A percentile compares a stretch with the other conserved stretches of the same genome.
Conservation (phyloP, 2,113 vertebrate genomes). For the Ceyx melanurus region DNA sequence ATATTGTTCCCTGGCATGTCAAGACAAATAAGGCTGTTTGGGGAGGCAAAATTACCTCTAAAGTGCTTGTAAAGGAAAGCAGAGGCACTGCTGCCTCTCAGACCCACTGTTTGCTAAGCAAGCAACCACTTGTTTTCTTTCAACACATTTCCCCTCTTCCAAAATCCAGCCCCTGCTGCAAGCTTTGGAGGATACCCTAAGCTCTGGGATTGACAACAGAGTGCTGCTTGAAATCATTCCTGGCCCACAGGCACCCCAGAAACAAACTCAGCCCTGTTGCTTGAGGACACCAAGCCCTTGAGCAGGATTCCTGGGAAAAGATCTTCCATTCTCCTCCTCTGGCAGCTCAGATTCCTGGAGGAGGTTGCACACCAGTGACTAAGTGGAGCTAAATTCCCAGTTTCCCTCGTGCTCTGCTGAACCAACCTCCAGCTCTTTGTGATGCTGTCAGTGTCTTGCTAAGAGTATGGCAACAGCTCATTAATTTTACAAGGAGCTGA, state of each 20-base stretch:
- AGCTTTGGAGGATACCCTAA: background rate
- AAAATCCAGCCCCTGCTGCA: background rate
- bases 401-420: background rate
- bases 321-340: background rate
- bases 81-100: background rate
- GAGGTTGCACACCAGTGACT: background rate
- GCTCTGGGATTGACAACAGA: background rate
- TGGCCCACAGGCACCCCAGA: background rate
- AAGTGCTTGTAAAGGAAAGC: background rate
- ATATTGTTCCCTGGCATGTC: background rate
- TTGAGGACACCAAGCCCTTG: no score
- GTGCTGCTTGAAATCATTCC: background rate
- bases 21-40: background rate
- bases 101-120: background rate
- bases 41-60: background rate
- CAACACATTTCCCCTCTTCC: background rate
- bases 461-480: background rate
- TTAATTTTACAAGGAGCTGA: conserved; percentile 31
- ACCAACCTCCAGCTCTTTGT: background rate
- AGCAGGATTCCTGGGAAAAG: background rate
- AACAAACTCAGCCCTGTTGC: no score
- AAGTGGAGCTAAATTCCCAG: background rate
- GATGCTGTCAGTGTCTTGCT: background rate
- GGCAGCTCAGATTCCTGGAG: background rate
- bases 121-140: background rate